Percentiles rank a stretch among this genome's conserved stretches.
phyloP scores from a whole-genome alignment of 2,113 vertebrate genomes.

The Seriola rivoliana region DNA sequence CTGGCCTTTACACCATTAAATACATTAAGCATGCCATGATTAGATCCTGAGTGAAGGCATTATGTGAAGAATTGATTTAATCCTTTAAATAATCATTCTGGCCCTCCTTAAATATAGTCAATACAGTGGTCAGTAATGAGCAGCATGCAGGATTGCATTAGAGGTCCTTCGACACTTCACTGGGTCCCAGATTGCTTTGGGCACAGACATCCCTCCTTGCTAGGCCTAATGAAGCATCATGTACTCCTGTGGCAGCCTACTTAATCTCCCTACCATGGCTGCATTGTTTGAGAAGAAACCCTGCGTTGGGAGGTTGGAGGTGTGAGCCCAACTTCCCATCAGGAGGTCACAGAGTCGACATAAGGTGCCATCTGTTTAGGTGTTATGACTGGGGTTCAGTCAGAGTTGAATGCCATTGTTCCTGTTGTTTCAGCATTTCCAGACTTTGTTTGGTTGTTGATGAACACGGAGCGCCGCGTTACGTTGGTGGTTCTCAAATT shows the following conservation, averaged over 20 bases:
- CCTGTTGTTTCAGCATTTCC: conserved; percentile 1
- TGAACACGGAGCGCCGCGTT: neutral
- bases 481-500: neutral
- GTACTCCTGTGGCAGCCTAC: conserved; percentile 72
- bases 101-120: conserved; percentile 71
- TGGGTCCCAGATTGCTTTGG: conserved; percentile 66
- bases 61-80: conserved; percentile 72
- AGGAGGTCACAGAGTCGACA: conserved; percentile 49
- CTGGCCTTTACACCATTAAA: conserved; percentile 58
- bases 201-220: conserved; percentile 70
- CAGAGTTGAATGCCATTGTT: conserved; percentile 34
- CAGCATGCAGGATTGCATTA: conserved; percentile 65
- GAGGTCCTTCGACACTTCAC: conserved; percentile 62
- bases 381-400: conserved; percentile 41
- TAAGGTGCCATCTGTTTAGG: conserved; percentile 65
- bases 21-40: conserved; percentile 61
- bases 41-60: conserved; percentile 67
- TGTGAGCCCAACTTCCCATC: conserved; percentile 64
- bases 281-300: conserved; percentile 56
- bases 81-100: conserved; percentile 73
- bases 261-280: conserved; percentile 70
- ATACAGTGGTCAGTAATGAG: conserved; percentile 76
- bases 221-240: conserved; percentile 77
- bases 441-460: conserved; percentile 7
- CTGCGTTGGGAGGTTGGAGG: conserved; percentile 56